Percentiles rank a stretch among this genome's conserved stretches.
These are phyloP conservation scores for Pycnomerus fuliginosus DNA, from an alignment of 2,888 invertebrate species.

Conservation along the genomic window DNA sequence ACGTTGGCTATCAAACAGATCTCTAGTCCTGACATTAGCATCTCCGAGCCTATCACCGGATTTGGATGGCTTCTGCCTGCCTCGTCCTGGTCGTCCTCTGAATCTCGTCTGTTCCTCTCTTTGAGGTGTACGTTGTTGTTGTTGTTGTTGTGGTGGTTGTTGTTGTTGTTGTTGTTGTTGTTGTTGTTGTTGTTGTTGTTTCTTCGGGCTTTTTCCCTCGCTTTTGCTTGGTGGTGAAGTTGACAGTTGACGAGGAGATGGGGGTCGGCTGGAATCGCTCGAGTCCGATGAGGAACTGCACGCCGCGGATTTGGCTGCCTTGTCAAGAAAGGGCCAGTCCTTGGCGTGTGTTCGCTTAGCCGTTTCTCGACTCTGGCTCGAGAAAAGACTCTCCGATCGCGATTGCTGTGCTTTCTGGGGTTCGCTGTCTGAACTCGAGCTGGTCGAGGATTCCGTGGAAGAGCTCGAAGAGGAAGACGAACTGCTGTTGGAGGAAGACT, in stretches of 20 bases:
- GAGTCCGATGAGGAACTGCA: constrained; percentile 60
- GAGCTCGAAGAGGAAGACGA: constrained; percentile 55
- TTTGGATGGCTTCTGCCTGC: constrained; percentile 42
- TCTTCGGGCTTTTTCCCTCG: constrained; percentile 40
- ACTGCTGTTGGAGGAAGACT: constrained; percentile 59
- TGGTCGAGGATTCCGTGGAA: constrained; percentile 54
- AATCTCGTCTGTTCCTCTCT: constrained; percentile 68
- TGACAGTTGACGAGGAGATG: constrained; percentile 30
- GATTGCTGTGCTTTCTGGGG: constrained; percentile 48
- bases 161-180: constrained; percentile 29
- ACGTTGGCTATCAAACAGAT: constrained; percentile 64
- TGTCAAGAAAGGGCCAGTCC: constrained; percentile 80
- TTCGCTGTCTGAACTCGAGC: constrained; percentile 63
- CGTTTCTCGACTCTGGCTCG: constrained; percentile 39
- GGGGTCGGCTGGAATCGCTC: constrained; percentile 52
- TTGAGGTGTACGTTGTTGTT: constrained; percentile 63
- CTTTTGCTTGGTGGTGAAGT: constrained; percentile 19
- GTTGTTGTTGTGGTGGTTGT: constrained; percentile 23
- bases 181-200: constrained; percentile 10
- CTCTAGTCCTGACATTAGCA: constrained; percentile 65
- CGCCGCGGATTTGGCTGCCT: constrained; percentile 69
- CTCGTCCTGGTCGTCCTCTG: constrained; percentile 39
- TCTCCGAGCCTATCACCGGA: constrained; percentile 68
- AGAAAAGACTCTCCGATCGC: constrained; percentile 48
- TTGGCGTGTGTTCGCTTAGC: constrained; percentile 54